phyloP scores from a whole-genome alignment of 2,888 invertebrate genomes.

The Itoplectis maculator region DNA sequence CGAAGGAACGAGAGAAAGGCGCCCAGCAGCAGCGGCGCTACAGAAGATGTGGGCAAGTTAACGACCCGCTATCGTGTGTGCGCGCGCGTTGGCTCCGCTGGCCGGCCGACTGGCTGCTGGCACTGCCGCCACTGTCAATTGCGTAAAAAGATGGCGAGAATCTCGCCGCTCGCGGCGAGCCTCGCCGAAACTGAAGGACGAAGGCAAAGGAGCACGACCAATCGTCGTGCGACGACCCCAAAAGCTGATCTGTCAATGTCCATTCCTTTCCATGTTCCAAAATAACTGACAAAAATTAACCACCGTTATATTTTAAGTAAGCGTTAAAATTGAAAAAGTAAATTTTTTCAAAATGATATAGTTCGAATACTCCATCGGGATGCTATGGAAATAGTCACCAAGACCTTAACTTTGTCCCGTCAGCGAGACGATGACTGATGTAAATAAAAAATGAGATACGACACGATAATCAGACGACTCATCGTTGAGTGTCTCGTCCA shows the following conservation, averaged over 20 bases:
- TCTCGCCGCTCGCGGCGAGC: conserved; percentile 38
- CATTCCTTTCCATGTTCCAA: no score
- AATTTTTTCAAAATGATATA: no score
- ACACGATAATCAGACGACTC: conserved; percentile 2
- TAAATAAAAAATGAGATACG: neutral
- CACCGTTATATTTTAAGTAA: no score
- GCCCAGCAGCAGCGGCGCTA: conserved; percentile 7
- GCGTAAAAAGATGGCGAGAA: conserved; percentile 44
- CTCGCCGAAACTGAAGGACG: neutral
- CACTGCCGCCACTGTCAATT: no score
- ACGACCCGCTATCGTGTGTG: conserved; percentile 81
- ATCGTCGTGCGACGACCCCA: conserved; percentile 48
- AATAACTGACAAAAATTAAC: no score
- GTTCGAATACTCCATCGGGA: no score
- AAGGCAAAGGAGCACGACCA: conserved; percentile 44
- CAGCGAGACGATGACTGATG: conserved; percentile 5
- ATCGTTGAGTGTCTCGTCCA: conserved; percentile 4
- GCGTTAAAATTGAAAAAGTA: no score
- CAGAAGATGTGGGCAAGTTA: conserved; percentile 79
- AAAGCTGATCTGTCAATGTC: conserved; percentile 11
- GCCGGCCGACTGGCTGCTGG: neutral
- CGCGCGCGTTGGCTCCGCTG: neutral
- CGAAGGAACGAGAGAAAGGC: conserved; percentile 77
- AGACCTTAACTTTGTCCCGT: neutral
- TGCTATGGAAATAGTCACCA: no score